Evolutionary conservation across 2,113 vertebrate genomes (phyloP).

Genomic region (Petrocephalus microphthalmus): DNA sequence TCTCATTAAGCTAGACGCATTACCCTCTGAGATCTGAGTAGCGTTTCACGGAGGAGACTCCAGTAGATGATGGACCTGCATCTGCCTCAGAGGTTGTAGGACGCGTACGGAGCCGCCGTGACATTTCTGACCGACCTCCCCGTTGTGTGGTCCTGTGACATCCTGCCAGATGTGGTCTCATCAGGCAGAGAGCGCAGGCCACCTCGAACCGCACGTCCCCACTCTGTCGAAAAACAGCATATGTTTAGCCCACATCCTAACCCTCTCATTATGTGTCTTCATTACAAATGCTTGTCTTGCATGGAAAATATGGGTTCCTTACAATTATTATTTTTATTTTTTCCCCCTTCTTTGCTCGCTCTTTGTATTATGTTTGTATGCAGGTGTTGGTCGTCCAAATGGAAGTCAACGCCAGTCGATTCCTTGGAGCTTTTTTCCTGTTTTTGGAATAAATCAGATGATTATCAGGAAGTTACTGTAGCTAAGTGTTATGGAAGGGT

Average conservation of each 20-base stretch:
- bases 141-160: background rate
- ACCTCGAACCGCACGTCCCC: background rate
- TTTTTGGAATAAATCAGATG: background rate
- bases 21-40: background rate
- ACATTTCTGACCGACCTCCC: background rate
- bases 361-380: background rate
- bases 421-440: background rate
- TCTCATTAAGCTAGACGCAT: background rate
- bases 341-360: background rate
- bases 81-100: background rate
- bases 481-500: background rate
- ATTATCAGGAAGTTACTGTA: background rate
- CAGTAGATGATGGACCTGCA: background rate
- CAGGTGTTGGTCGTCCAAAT: background rate
- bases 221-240: background rate
- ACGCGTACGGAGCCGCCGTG: background rate
- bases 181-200: background rate
- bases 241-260: background rate
- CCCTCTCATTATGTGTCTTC: background rate
- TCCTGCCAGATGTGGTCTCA: background rate
- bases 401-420: background rate
- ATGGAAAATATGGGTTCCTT: background rate
- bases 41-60: background rate
- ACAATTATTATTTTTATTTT: no score
- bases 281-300: background rate